Evolutionary conservation across 2,113 vertebrate genomes (phyloP), one percentile per base, ranked within the genome.

Genomic region (Melanocharis versteri): DNA sequence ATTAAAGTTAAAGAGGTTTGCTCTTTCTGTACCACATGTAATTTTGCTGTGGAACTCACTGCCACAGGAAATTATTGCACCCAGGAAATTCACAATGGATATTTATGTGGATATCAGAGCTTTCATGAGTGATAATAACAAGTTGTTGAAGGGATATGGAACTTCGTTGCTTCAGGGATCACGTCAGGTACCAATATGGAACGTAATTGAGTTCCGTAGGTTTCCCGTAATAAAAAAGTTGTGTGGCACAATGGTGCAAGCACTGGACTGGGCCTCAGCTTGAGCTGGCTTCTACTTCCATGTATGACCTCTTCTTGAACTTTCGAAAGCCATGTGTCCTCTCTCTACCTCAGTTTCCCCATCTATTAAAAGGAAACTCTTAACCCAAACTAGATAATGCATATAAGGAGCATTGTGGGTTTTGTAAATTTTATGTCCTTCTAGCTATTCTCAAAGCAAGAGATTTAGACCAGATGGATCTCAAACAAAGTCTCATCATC

Each of bases 191-290:
- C 17, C 51, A 19, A 13, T 54, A 45, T 30, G 76, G 88, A 80
- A 90, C 3, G 3, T 40, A 33, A 73, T 16, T 20, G 48, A 65
- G 54, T 39, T 37, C 44, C 40, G 30, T 40, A 57, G 23, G 28
- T 77, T 83, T 53, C 19, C 45, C 7, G 4, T 33, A 40, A 69
- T 48, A 73, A 70, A 91, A 33, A 50, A 9, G 27, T 47, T 69
- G 31, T 24, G 31, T 54, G 37, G 8, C 35, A 27, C 60, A 66
- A 5, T 27, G 66, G 33, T 0, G 0, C 10, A 11, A 75, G 56
- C 44, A 21, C 37, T 61, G 27, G 30, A 39, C 15, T 22, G 15
- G 5, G 7, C 56, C 68, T 62, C n/a, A 73, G 33, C 42, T 62
- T 66, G 47, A 81, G 30, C 26, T 66, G 51, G 42, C 53, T 87